These are phyloP conservation scores for Probosciger aterrimus DNA, from an alignment of 2,113 vertebrate genomes.

Conservation along the genomic window DNA sequence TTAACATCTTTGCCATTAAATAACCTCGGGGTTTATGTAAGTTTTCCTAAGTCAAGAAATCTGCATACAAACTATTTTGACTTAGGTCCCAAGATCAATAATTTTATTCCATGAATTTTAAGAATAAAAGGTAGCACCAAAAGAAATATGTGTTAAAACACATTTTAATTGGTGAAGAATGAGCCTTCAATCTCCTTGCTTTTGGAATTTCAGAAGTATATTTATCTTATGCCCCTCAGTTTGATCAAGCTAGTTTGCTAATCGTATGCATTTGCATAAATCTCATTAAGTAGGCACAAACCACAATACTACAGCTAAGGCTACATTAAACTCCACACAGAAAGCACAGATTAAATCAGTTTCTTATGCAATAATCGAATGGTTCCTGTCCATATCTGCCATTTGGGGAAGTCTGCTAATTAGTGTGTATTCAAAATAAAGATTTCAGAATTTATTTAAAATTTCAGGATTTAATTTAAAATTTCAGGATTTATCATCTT, in stretches of 20 bases:
- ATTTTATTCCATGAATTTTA: not conserved
- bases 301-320: not conserved
- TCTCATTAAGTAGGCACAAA: slow-evolving; percentile 5
- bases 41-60: not conserved
- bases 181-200: not conserved
- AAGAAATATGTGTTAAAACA: not conserved
- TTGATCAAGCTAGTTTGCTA: not conserved
- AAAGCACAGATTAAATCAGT: not conserved
- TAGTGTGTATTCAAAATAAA: not conserved
- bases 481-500: not conserved
- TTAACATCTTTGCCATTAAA: not conserved
- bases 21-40: not conserved
- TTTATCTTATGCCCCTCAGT: not conserved
- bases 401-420: not conserved
- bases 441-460: not conserved
- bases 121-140: not conserved
- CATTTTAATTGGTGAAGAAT: not conserved
- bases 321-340: not conserved
- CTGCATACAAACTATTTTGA: not conserved
- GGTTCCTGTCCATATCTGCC: not conserved
- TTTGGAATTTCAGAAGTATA: not conserved
- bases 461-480: not conserved
- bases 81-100: not conserved
- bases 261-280: slow-evolving; percentile 27
- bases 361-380: not conserved